Conservation (phyloP, 2,888 invertebrate species). For the Asteroscopus sphinx region DNA sequence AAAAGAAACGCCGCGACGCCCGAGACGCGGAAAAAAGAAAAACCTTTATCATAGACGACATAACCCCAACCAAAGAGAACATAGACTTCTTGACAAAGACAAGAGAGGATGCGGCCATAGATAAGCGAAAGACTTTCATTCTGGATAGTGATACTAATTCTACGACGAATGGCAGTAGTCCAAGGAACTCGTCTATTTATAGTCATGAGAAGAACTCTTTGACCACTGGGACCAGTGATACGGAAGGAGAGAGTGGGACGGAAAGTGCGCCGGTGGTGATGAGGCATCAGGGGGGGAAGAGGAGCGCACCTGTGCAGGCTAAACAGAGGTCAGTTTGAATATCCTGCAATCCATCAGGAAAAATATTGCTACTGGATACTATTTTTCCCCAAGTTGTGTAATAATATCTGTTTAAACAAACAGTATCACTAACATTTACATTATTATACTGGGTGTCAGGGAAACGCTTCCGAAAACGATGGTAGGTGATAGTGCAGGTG, state of each 20-base stretch:
- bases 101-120: conserved; percentile 69
- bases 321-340: conserved; percentile 75
- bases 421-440: too few relatives aligned
- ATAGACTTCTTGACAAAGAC: conserved; percentile 74
- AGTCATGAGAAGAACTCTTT: conserved; percentile 79
- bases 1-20: conserved; percentile 74
- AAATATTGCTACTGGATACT: too few relatives aligned
- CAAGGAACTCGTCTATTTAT: conserved; percentile 84
- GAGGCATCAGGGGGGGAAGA: conserved; percentile 71
- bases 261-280: conserved; percentile 82
- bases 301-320: conserved; percentile 65
- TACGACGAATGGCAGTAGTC: conserved; percentile 86
- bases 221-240: conserved; percentile 81
- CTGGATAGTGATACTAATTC: conserved; percentile 86
- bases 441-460: too few relatives aligned
- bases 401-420: too few relatives aligned
- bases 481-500: too few relatives aligned
- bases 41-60: conserved; percentile 82
- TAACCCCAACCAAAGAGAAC: conserved; percentile 82
- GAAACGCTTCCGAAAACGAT: too few relatives aligned
- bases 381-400: too few relatives aligned
- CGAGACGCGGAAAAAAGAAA: conserved; percentile 77
- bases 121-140: conserved; percentile 85
- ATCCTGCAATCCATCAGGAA: too few relatives aligned
- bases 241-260: conserved; percentile 83